Conservation (phyloP, 2,888 invertebrate genomes). For the Clivina fossor region DNA sequence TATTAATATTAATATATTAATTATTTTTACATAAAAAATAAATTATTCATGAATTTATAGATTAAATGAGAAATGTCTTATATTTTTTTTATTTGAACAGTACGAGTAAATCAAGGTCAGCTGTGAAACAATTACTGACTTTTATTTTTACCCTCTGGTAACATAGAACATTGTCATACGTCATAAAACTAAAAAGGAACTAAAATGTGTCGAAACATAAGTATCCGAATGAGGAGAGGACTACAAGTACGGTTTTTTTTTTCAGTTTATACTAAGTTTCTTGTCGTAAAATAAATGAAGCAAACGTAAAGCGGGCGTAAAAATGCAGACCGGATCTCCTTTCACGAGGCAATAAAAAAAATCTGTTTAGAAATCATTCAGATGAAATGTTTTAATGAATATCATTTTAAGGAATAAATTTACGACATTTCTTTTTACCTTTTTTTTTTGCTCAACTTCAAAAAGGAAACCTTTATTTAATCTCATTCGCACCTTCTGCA, state of each 20-base stretch:
- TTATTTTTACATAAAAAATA: too few species aligned
- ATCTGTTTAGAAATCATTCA: constrained; percentile 13
- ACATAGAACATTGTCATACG: constrained; percentile 17
- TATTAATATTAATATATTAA: too few species aligned
- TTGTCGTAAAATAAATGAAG: constrained; percentile 13
- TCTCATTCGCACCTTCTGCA: constrained; percentile 23
- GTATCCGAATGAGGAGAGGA: background rate
- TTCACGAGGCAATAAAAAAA: background rate
- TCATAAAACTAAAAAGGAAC: constrained; percentile 2
- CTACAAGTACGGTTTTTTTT: background rate
- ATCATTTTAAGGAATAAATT: constrained; percentile 22
- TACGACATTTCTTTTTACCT: constrained; percentile 8
- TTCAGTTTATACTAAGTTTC: constrained; percentile 17
- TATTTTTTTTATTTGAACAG: too few species aligned
- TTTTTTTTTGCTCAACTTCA: constrained; percentile 3
- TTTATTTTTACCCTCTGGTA: constrained; percentile 17
- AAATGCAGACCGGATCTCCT: background rate
- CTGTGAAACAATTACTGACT: constrained; percentile 17
- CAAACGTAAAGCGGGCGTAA: constrained; percentile 5
- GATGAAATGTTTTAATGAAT: constrained; percentile 18
- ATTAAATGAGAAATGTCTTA: too few species aligned
- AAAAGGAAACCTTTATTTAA: constrained; percentile 26
- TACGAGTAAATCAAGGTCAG: background rate
- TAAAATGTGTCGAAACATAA: too few species aligned
- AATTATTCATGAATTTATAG: too few species aligned